Conservation (phyloP, 2,888 invertebrate species). For the Plebejus anna region DNA sequence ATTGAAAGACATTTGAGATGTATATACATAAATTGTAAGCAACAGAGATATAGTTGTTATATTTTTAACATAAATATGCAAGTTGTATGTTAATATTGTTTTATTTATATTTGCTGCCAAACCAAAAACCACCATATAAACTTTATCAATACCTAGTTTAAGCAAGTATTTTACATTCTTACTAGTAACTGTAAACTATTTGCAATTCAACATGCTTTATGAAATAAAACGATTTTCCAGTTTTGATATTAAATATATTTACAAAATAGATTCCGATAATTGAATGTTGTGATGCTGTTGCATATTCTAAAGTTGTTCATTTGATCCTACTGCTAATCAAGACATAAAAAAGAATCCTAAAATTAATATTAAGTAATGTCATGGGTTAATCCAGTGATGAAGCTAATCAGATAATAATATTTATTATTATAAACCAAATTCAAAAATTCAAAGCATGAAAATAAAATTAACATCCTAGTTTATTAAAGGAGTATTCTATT, state of each 20-base stretch:
- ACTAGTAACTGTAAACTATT: background rate
- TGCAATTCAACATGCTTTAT: background rate
- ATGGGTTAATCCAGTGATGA: background rate
- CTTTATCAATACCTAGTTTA: background rate
- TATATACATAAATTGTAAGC: constrained; percentile 36
- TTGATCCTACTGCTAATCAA: background rate
- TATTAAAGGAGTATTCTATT: no score
- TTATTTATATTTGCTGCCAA: constrained; percentile 32
- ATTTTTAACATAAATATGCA: constrained; percentile 65
- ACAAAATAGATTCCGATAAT: constrained; percentile 34
- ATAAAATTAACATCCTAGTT: no score
- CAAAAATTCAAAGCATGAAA: no score
- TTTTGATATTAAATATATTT: constrained; percentile 36
- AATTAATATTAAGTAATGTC: background rate
- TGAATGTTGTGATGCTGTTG: background rate
- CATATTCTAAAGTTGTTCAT: background rate
- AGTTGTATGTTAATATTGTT: constrained; percentile 50
- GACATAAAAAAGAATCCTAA: background rate
- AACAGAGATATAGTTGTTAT: constrained; percentile 44
- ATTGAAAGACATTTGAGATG: constrained; percentile 30
- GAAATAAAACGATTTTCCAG: constrained; percentile 20
- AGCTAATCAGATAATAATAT: no score
- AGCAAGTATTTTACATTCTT: background rate
- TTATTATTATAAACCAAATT: no score
- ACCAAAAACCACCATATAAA: background rate